A percentile compares a stretch with the other conserved stretches of the same genome.
phyloP scores from a whole-genome alignment of 2,888 invertebrate species.

The Hypomecis atomaria region DNA sequence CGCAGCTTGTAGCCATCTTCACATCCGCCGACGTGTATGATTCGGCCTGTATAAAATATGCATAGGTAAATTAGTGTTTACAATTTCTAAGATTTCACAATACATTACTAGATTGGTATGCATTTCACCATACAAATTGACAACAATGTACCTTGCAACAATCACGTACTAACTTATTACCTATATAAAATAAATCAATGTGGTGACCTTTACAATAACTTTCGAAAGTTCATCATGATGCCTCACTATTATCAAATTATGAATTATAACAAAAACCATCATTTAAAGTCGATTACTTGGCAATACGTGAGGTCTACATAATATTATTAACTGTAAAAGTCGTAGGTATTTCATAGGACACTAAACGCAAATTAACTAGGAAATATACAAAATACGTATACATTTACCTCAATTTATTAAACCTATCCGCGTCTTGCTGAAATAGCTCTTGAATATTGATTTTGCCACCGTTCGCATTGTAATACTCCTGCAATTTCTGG shows the following conservation, averaged over 20 bases:
- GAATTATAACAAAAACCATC: conserved; percentile 6
- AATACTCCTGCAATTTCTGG: conserved; percentile 90
- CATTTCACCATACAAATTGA: background rate
- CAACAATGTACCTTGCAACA: background rate
- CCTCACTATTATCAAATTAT: conserved; percentile 24
- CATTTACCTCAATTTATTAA: conserved; percentile 93
- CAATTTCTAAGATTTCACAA: too few relatives aligned
- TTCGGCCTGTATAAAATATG: too few relatives aligned
- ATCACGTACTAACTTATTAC: too few relatives aligned
- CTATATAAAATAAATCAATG: background rate
- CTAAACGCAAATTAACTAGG: conserved; percentile 22
- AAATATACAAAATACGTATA: conserved; percentile 36
- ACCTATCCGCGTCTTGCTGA: conserved; percentile 91
- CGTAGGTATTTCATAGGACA: background rate
- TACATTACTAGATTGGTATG: too few relatives aligned
- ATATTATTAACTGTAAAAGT: background rate
- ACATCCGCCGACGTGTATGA: too few relatives aligned
- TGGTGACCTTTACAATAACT: conserved; percentile 64
- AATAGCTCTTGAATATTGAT: conserved; percentile 94
- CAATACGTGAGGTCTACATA: conserved; percentile 1
- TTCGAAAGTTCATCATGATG: conserved; percentile 46
- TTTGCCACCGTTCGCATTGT: conserved; percentile 87
- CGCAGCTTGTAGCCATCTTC: too few relatives aligned
- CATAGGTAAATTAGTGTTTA: too few relatives aligned
- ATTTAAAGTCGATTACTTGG: background rate